Evolutionary conservation across 1,140 invertebrate genomes (phyloP).

Genomic region (Hyphantria cunea): DNA sequence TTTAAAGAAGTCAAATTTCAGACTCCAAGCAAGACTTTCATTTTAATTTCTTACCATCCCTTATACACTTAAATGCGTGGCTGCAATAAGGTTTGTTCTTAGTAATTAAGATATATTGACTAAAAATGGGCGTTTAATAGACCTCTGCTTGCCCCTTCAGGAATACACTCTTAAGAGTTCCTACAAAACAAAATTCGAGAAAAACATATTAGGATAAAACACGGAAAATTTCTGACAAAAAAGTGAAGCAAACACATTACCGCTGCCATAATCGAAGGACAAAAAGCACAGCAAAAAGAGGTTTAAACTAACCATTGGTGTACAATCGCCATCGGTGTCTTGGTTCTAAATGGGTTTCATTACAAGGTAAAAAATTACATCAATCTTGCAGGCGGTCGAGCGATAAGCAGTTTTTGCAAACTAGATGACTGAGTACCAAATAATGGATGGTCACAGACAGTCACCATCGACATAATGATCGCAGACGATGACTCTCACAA

Average conservation of each 20-base stretch:
- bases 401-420: slow-evolving; percentile 10
- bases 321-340: slow-evolving; percentile 12
- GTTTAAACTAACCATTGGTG: neutral
- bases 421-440: slow-evolving; percentile 8
- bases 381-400: slow-evolving; percentile 20
- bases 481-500: neutral
- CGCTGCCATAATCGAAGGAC: neutral
- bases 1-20: neutral
- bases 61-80: too few species aligned
- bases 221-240: neutral
- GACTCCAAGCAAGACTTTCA: neutral
- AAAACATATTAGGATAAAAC: too few species aligned
- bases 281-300: slow-evolving; percentile 10
- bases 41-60: too few species aligned
- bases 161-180: too few species aligned
- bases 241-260: neutral
- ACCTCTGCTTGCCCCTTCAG: too few species aligned
- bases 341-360: slow-evolving; percentile 18
- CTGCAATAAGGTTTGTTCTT: too few species aligned
- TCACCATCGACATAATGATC: neutral
- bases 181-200: neutral
- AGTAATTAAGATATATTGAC: too few species aligned
- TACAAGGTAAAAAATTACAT: slow-evolving; percentile 19
- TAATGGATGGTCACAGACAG: neutral
- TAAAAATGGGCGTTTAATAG: too few species aligned